Percentiles rank a stretch among this genome's conserved stretches.
Conservation (phyloP, 2,888 invertebrate species). For the Byasa hedistus region DNA sequence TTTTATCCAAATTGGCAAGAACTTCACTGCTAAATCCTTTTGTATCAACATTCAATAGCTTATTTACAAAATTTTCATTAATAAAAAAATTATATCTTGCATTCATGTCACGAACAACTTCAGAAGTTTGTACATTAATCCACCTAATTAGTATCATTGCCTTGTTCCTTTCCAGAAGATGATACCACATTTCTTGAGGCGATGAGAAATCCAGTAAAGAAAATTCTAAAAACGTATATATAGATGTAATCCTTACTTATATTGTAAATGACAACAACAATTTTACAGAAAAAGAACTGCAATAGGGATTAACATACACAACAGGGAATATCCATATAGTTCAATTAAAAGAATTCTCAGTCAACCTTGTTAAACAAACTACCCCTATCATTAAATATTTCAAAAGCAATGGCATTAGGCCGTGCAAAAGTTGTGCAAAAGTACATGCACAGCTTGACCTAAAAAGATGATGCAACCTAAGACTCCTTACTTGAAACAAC, state of each 20-base stretch:
- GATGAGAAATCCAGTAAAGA: conserved; percentile 73
- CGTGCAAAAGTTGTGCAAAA: no score
- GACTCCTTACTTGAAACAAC: no score
- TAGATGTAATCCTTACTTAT: neutral
- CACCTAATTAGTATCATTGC: conserved; percentile 80
- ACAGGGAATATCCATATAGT: no score
- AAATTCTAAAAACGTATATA: conserved; percentile 68
- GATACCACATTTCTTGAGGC: conserved; percentile 80
- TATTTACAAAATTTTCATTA: conserved; percentile 65
- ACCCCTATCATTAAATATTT: no score
- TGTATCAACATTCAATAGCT: conserved; percentile 67
- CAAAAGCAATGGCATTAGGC: no score
- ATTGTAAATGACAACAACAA: no score
- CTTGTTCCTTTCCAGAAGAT: conserved; percentile 80
- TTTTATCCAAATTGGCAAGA: conserved; percentile 67
- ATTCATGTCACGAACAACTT: conserved; percentile 73
- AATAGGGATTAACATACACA: no score
- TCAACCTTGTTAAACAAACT: no score
- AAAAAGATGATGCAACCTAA: no score
- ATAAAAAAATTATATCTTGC: conserved; percentile 70
- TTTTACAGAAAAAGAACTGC: no score
- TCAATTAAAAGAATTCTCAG: no score
- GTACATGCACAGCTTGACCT: no score
- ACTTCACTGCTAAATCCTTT: conserved; percentile 60
- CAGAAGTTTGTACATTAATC: conserved; percentile 80